Evolutionary conservation across 2,888 invertebrate species (phyloP), one percentile per base, ranked within the genome.

Genomic region (Punctoribates punctum): DNA sequence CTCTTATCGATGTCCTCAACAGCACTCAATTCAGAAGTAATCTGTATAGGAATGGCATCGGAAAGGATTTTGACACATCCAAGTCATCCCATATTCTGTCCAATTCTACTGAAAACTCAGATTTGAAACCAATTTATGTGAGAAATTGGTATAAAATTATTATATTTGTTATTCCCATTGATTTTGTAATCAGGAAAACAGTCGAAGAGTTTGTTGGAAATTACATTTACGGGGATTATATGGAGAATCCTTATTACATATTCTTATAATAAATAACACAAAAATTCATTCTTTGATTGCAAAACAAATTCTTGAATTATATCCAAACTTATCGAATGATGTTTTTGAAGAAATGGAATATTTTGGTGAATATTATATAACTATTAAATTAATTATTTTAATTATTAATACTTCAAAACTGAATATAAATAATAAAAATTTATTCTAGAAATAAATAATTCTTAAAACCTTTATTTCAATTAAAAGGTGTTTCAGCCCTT

Each of bases 341-440:
- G 91, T 96, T 3, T 96, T 98, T 76, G 96, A 98, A 85, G 96
- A 96, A 0, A 96, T 96, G 84, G 97, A 98, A 85, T 97, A 97
- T 86, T 88, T 95, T 82, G 96, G 93, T 90, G 84, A 34, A 34
- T 34, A 62, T 17, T 9, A 29, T 27, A 29, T 62, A 27, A n/a
- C 11, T 27, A 62, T 9, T 27, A 62, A 29, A 62, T 8, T 48
- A 48, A 2, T 48, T 34, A 34, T 34, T 5, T 34, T 34, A 5
- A 34, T 34, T 34, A n/a, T n/a, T n/a, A n/a, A n/a, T n/a, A n/a
- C n/a, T n/a, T n/a, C n/a, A n/a, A n/a, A n/a, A n/a, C n/a, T n/a
- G n/a, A n/a, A n/a, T n/a, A n/a, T n/a, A n/a, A n/a, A n/a, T 34
- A 34, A 34, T 34, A 34, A 34, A 34, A 34, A 5, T 34, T 34